A percentile compares a stretch with the other conserved stretches of the same genome.
Conservation (phyloP, 2,888 invertebrate species). For the Sipha maydis region DNA sequence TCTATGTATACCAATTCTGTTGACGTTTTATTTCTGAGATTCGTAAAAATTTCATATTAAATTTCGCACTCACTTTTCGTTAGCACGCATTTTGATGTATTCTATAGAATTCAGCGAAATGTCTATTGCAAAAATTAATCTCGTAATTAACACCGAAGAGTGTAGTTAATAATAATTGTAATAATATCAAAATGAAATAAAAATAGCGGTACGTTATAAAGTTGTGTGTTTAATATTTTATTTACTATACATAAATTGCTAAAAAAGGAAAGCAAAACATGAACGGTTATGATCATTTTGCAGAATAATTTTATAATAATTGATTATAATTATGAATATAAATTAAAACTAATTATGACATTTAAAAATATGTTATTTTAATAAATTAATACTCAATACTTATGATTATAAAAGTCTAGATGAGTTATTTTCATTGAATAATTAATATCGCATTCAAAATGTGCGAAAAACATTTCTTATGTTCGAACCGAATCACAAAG, state of each 20-base stretch:
- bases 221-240: no score
- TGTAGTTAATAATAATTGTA: no score
- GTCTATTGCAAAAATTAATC: not conserved
- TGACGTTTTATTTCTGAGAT: not conserved
- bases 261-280: not conserved
- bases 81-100: not conserved
- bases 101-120: not conserved
- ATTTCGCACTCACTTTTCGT: not conserved
- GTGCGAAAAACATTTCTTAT: no score
- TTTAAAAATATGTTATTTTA: not conserved
- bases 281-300: not conserved
- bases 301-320: no score
- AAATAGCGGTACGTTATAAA: no score
- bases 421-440: no score
- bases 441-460: no score
- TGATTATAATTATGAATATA: not conserved
- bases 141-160: not conserved
- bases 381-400: not conserved
- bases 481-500: no score
- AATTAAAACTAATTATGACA: not conserved
- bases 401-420: no score
- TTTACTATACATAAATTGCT: no score
- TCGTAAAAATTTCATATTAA: not conserved
- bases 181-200: no score
- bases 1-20: not conserved